phyloP scores from a whole-genome alignment of 2,113 vertebrate species.

The Anguilla japonica region DNA sequence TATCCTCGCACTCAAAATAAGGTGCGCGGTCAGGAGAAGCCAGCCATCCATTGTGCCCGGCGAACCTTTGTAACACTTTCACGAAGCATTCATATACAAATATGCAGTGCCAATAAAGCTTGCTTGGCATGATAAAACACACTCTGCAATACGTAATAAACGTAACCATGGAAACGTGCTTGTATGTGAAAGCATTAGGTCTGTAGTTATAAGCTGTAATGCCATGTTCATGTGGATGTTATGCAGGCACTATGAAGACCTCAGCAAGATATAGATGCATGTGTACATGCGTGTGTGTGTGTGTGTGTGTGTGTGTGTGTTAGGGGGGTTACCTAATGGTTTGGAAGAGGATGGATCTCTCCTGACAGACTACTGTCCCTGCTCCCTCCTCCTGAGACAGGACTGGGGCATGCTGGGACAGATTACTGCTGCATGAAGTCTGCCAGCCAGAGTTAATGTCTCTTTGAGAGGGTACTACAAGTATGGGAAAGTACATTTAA shows the following conservation, averaged over 20 bases:
- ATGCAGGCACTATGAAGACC: background rate
- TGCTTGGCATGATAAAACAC: background rate
- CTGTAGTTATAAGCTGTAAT: background rate
- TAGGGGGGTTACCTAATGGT: background rate
- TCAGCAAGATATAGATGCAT: background rate
- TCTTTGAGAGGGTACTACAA: background rate
- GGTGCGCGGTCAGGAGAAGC: background rate
- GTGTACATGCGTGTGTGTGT: background rate
- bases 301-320: background rate
- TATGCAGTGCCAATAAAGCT: background rate
- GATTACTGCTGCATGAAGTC: background rate
- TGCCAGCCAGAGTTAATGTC: background rate
- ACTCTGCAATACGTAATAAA: background rate
- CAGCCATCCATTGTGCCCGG: background rate
- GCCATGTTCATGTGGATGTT: background rate
- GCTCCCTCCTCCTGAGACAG: background rate
- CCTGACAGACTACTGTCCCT: background rate
- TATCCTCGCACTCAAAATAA: background rate
- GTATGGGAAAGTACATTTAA: background rate
- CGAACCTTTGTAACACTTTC: background rate
- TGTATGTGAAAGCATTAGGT: background rate
- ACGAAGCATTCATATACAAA: background rate
- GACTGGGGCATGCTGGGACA: conserved; percentile 1
- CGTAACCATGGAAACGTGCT: background rate
- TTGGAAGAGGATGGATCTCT: background rate